Conservation (phyloP, 2,888 invertebrate genomes). For the Himalopsyche tibetana region DNA sequence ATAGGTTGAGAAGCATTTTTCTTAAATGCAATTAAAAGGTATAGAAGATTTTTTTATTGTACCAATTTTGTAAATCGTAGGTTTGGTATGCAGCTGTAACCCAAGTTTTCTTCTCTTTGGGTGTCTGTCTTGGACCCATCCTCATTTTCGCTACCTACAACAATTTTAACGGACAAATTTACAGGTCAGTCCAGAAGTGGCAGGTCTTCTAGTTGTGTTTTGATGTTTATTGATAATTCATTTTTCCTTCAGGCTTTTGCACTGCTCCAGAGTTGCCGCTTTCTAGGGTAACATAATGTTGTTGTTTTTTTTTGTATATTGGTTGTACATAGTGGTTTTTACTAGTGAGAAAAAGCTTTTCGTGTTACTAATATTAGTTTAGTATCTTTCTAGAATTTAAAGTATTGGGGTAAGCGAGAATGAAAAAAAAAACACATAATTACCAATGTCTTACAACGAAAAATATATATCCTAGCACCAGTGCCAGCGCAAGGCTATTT, state of each 20-base stretch:
- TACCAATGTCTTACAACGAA: too few relatives aligned
- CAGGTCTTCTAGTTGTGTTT: neutral
- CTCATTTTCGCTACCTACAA: conserved; percentile 79
- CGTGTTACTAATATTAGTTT: neutral
- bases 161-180: conserved; percentile 75
- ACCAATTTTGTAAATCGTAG: conserved; percentile 67
- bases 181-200: conserved; percentile 69
- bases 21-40: too few relatives aligned
- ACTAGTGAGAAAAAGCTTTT: neutral
- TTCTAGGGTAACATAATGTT: neutral
- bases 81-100: conserved; percentile 80
- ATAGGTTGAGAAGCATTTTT: too few relatives aligned
- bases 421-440: too few relatives aligned
- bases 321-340: neutral
- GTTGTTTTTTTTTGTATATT: neutral
- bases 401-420: too few relatives aligned
- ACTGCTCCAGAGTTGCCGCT: neutral
- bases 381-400: too few relatives aligned
- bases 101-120: conserved; percentile 79
- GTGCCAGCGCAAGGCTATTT: too few relatives aligned
- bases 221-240: neutral
- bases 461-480: too few relatives aligned
- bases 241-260: neutral
- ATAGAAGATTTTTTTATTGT: too few relatives aligned
- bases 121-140: conserved; percentile 77